Conservation (phyloP, 2,888 invertebrate genomes). For the Pseudococcus viburni region DNA sequence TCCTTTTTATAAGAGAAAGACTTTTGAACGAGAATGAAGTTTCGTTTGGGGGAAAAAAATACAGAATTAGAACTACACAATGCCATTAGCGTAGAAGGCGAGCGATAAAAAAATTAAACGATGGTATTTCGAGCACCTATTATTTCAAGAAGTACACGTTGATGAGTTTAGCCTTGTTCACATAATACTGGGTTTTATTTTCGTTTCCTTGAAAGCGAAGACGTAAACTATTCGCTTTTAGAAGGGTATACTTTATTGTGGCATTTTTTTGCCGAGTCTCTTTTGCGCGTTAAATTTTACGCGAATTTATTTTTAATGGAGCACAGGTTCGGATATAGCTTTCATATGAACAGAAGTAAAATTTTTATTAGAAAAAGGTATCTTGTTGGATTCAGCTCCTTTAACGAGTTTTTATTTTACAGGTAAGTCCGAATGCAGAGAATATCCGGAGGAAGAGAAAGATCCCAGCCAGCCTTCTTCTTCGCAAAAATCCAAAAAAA, state of each 20-base stretch:
- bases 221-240: conserved; percentile 22
- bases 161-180: conserved; percentile 15
- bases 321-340: background rate
- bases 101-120: conserved; percentile 28
- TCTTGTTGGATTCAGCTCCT: too few species aligned
- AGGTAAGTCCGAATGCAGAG: conserved; percentile 13
- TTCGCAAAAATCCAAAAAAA: conserved; percentile 3
- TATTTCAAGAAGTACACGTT: conserved; percentile 4
- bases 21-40: background rate
- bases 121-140: conserved; percentile 31
- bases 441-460: background rate
- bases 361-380: background rate
- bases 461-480: background rate
- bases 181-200: conserved; percentile 13
- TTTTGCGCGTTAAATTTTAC: conserved; percentile 3
- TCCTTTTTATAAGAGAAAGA: background rate
- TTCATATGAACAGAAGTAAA: background rate
- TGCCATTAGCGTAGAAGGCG: background rate
- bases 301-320: conserved; percentile 17
- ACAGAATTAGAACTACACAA: background rate
- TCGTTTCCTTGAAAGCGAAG: conserved; percentile 27
- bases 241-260: background rate
- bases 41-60: background rate
- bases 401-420: background rate
- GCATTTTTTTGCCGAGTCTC: background rate